Conservation (phyloP, 1,140 invertebrate species). For the Papilio helenus region DNA sequence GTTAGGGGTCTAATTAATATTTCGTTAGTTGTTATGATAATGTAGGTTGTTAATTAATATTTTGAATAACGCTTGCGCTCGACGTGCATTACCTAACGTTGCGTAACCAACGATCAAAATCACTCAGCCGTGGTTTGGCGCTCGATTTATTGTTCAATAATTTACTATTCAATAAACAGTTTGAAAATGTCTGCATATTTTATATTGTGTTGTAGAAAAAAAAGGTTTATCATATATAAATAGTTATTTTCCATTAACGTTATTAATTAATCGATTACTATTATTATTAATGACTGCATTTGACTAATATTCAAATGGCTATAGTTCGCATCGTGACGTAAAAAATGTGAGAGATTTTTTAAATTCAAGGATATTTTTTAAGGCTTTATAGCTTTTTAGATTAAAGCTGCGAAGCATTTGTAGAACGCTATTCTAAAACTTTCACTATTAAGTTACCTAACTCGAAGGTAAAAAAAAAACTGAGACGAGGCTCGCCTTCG, state of each 20-base stretch:
- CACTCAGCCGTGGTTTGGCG: background rate
- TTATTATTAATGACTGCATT: too few relatives aligned
- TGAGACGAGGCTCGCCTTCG: background rate
- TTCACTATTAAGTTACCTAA: slow-evolving; percentile 23
- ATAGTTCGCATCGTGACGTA: too few relatives aligned
- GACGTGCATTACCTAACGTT: background rate
- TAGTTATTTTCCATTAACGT: too few relatives aligned
- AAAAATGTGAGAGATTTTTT: too few relatives aligned
- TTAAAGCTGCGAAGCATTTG: slow-evolving; percentile 17
- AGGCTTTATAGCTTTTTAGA: background rate
- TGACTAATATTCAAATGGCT: too few relatives aligned
- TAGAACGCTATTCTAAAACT: slow-evolving; percentile 18
- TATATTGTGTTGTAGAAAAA: too few relatives aligned
- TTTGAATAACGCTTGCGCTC: background rate
- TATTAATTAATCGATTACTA: too few relatives aligned
- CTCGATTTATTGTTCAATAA: background rate
- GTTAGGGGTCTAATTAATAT: background rate
- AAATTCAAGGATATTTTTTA: background rate
- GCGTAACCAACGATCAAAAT: slow-evolving; percentile 2
- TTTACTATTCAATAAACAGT: background rate
- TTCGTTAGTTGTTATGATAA: background rate
- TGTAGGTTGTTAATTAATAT: background rate
- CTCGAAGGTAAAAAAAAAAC: slow-evolving; percentile 3
- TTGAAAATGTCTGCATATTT: background rate
- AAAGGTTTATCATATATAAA: too few relatives aligned